These are phyloP conservation scores for Drosophila kurseongensis DNA, from an alignment of 1,140 invertebrate genomes.

Conservation along the genomic window DNA sequence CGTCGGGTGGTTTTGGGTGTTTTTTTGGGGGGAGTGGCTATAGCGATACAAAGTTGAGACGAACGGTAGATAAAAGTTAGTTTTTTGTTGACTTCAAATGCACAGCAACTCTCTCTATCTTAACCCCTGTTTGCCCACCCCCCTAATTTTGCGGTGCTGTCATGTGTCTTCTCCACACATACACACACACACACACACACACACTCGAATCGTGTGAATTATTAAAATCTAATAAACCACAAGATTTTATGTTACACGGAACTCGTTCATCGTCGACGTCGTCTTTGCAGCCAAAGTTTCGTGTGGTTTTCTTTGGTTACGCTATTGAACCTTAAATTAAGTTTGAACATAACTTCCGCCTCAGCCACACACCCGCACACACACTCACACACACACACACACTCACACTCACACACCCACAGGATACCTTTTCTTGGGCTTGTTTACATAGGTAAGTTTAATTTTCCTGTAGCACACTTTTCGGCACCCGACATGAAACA, in stretches of 20 bases:
- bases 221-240: conserved; percentile 85
- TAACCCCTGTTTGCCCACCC: conserved; percentile 1
- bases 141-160: conserved; percentile 37
- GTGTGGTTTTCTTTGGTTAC: conserved; percentile 83
- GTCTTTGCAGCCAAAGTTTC: conserved; percentile 73
- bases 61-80: conserved; percentile 73
- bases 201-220: conserved; percentile 77
- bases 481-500: conserved; percentile 70
- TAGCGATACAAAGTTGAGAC: conserved; percentile 45
- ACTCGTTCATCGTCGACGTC: conserved; percentile 64
- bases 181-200: conserved; percentile 8
- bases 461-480: conserved; percentile 83
- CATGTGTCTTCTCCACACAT: conserved; percentile 68
- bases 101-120: conserved; percentile 36
- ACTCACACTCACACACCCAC: conserved; percentile 20
- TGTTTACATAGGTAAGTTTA: conserved; percentile 84
- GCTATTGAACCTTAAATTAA: conserved; percentile 85
- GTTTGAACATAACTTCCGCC: conserved; percentile 83
- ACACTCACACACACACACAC: conserved; percentile 30
- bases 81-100: conserved; percentile 79
- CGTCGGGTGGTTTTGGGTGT: neutral
- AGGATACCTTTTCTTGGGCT: conserved; percentile 63
- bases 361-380: conserved; percentile 27
- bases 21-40: conserved; percentile 1
- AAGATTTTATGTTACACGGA: conserved; percentile 84